Evolutionary conservation across 2,888 invertebrate species (phyloP).

Genomic region (Ceriagrion tenellum): DNA sequence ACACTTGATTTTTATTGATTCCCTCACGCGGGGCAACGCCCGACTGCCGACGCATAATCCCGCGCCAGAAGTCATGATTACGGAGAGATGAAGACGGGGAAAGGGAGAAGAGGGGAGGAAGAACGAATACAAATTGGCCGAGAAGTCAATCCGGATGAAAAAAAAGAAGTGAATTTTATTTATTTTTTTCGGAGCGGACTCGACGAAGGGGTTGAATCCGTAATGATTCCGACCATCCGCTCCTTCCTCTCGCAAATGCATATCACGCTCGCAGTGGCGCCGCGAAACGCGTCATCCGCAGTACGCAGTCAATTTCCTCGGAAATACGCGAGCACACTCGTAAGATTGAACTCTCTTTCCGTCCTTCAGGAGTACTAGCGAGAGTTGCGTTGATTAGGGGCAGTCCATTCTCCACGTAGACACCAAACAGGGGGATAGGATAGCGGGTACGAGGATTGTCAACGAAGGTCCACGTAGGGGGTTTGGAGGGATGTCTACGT

Average conservation of each 20-base stretch:
- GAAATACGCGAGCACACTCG: background rate
- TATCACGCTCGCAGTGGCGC: background rate
- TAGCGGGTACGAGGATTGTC: too few species aligned
- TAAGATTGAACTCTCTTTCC: background rate
- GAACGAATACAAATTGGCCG: background rate
- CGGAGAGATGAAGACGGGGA: background rate
- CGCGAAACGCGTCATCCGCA: background rate
- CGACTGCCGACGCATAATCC: background rate
- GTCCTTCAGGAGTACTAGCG: background rate
- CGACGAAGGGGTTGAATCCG: background rate
- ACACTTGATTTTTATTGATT: conserved; percentile 31
- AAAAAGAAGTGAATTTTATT: background rate
- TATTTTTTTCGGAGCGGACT: background rate
- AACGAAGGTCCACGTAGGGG: too few species aligned
- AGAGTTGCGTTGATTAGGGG: too few species aligned
- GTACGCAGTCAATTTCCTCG: background rate
- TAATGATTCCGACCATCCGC: background rate
- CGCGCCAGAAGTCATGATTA: background rate
- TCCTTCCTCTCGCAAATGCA: background rate
- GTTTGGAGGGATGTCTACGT: too few species aligned
- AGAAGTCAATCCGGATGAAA: background rate
- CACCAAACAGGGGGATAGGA: too few species aligned
- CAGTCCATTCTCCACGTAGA: too few species aligned
- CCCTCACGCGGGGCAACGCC: background rate
- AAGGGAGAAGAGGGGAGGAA: background rate